phyloP scores from a whole-genome alignment of 1,140 invertebrate genomes.

The Rhopalosiphum padi region DNA sequence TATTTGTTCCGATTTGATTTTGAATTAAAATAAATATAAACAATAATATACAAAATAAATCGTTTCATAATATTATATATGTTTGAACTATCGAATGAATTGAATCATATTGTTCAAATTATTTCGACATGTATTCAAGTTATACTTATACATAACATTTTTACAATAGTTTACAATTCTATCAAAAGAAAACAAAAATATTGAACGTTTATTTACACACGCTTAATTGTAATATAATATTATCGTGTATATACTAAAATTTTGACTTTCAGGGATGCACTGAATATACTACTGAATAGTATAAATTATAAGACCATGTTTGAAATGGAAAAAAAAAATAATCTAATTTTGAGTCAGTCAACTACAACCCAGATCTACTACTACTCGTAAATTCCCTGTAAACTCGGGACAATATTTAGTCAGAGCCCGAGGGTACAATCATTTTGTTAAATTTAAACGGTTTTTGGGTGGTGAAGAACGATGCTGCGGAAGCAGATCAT shows the following conservation, averaged over 20 bases:
- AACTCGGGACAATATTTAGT: slow-evolving; percentile 22
- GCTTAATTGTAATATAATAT: not conserved
- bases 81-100: not conserved
- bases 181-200: not conserved
- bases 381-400: not conserved
- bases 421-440: slow-evolving; percentile 16
- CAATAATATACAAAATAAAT: not conserved
- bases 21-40: not conserved
- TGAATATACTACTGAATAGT: not conserved
- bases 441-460: slow-evolving; percentile 17
- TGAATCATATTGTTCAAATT: not conserved
- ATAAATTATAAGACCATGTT: not conserved
- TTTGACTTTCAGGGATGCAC: not conserved
- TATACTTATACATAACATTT: not conserved
- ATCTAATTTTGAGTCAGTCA: not conserved
- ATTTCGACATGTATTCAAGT: not conserved
- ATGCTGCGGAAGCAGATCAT: not conserved
- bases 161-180: not conserved
- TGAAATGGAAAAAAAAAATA: not conserved
- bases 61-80: too few relatives aligned
- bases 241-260: not conserved
- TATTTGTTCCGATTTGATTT: not conserved
- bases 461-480: not conserved
- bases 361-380: not conserved
- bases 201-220: not conserved